These are phyloP conservation scores for Sylvietta virens DNA, from an alignment of 2,113 vertebrate genomes.

Conservation along the genomic window DNA sequence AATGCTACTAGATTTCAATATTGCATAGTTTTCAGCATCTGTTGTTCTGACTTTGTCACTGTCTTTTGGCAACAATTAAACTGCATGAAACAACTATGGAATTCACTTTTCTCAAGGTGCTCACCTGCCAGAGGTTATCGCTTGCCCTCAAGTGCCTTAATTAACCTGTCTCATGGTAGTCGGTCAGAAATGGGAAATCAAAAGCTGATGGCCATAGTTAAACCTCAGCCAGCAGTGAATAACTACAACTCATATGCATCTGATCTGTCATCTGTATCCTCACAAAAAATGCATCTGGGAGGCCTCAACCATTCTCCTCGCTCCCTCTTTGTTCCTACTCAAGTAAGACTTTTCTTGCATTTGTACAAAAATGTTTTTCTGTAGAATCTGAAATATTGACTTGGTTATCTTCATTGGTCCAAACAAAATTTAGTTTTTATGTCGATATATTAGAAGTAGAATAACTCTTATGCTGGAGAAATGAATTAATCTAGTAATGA, in stretches of 20 bases:
- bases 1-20: not conserved
- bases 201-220: constrained; percentile 91
- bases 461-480: not conserved
- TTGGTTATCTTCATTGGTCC: not conserved
- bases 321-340: constrained; percentile 88
- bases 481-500: not conserved
- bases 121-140: constrained; percentile 85
- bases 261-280: constrained; percentile 41
- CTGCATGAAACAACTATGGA: not conserved
- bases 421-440: not conserved
- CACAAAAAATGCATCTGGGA: constrained; percentile 75
- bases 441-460: not conserved
- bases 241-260: constrained; percentile 53
- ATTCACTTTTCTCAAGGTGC: constrained; percentile 72
- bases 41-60: not conserved
- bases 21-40: not conserved
- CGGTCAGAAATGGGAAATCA: constrained; percentile 83
- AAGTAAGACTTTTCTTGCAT: constrained; percentile 69
- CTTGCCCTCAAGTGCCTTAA: constrained; percentile 91
- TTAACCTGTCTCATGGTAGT: constrained; percentile 89
- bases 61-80: not conserved
- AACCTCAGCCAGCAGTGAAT: constrained; percentile 84
- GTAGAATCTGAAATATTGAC: not conserved
- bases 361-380: not conserved
- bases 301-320: constrained; percentile 91